phyloP scores from a whole-genome alignment of 1,140 invertebrate genomes.

The Luehdorfia chinensis region DNA sequence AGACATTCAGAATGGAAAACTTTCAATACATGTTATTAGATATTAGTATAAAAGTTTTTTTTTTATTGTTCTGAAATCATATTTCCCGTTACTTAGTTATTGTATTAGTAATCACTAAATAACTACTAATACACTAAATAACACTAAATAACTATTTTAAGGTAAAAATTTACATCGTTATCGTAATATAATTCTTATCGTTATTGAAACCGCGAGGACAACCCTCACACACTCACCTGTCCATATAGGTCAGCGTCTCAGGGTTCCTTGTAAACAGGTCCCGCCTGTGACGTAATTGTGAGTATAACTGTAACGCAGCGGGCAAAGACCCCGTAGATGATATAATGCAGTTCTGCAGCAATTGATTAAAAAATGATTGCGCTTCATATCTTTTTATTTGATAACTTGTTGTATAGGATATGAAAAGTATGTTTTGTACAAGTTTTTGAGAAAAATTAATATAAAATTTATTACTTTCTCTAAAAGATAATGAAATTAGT shows the following conservation, averaged over 20 bases:
- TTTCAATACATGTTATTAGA: no score
- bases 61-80: no score
- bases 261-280: slow-evolving; percentile 34
- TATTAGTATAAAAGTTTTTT: no score
- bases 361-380: slow-evolving; percentile 7
- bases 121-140: no score
- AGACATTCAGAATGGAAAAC: no score
- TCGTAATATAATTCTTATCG: slow-evolving; percentile 2
- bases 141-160: no score
- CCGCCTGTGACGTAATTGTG: slow-evolving; percentile 30
- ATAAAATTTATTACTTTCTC: no score
- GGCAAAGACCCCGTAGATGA: slow-evolving; percentile 11
- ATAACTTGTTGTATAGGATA: neutral
- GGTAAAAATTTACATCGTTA: no score
- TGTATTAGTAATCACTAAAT: no score
- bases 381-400: neutral
- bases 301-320: slow-evolving; percentile 13
- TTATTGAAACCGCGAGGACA: slow-evolving; percentile 13
- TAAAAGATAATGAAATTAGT: no score
- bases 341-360: slow-evolving; percentile 15
- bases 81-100: no score
- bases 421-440: neutral
- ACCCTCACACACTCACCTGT: slow-evolving; percentile 25
- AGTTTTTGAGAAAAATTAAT: no score
- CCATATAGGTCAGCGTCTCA: slow-evolving; percentile 38